Evolutionary conservation across 2,888 invertebrate species (phyloP).

Genomic region (Sesamia inferens): DNA sequence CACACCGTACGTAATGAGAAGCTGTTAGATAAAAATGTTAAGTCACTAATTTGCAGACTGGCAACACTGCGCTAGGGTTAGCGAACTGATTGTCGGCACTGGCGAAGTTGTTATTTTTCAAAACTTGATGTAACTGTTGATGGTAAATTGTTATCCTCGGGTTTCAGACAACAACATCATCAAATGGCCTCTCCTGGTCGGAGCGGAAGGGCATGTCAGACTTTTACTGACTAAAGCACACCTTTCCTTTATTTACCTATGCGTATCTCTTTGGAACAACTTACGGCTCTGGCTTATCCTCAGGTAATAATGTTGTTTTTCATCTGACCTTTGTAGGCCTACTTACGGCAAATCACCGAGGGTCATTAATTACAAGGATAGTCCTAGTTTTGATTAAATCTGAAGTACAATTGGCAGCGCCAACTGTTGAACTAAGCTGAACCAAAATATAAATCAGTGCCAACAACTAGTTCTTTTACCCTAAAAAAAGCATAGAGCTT

Average conservation of each 20-base stretch:
- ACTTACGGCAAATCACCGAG: neutral
- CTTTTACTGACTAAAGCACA: too few species aligned
- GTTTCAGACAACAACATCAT: too few species aligned
- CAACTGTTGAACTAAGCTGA: conserved; percentile 18
- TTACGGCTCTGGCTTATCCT: neutral
- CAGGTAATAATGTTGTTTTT: neutral
- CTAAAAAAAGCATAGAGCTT: conserved; percentile 24
- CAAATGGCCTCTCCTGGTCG: too few species aligned
- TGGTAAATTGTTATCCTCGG: too few species aligned
- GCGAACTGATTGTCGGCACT: conserved; percentile 34
- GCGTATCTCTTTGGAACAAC: too few species aligned
- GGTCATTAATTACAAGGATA: neutral
- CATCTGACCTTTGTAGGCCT: neutral
- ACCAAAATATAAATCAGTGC: conserved; percentile 42
- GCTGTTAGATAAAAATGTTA: conserved; percentile 61
- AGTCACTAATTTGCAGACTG: conserved; percentile 47
- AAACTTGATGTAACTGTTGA: neutral
- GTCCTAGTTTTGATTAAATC: neutral
- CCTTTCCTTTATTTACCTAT: too few species aligned
- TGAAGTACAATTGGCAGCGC: conserved; percentile 14
- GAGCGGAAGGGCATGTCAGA: too few species aligned
- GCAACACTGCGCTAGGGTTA: conserved; percentile 35
- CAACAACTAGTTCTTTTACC: conserved; percentile 60
- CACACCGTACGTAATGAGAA: conserved; percentile 63
- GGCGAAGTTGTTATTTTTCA: neutral